Conservation (phyloP, 2,888 invertebrate genomes). For the Aphidius colemani region DNA sequence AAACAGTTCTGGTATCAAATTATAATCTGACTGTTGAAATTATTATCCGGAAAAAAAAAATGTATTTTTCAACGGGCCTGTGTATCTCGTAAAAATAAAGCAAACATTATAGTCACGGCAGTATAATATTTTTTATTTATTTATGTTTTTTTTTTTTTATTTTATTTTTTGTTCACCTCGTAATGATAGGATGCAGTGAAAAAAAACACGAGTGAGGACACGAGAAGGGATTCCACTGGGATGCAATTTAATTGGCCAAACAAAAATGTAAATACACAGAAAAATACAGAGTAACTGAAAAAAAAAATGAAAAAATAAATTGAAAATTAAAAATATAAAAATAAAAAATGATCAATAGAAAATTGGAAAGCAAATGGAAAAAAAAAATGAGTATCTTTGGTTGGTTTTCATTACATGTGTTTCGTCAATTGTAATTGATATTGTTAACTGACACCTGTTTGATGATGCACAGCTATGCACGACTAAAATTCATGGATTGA, state of each 20-base stretch:
- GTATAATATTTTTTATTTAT: too few relatives aligned
- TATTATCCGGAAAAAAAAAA: too few relatives aligned
- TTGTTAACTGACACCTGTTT: constrained; percentile 40
- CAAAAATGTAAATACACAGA: constrained; percentile 2
- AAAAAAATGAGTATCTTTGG: constrained; percentile 30
- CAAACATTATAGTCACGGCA: too few relatives aligned
- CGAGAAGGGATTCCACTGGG: too few relatives aligned
- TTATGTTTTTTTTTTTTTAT: too few relatives aligned
- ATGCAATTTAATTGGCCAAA: background rate
- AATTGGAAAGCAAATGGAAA: background rate
- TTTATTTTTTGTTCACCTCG: too few relatives aligned
- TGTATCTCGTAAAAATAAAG: too few relatives aligned
- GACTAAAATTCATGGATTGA: background rate
- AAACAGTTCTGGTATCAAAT: too few relatives aligned
- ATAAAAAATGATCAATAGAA: background rate
- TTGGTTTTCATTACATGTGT: constrained; percentile 41
- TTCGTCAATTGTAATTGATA: constrained; percentile 48
- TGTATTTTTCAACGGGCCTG: too few relatives aligned
- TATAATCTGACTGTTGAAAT: too few relatives aligned
- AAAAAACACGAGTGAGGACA: too few relatives aligned
- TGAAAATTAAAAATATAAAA: background rate
- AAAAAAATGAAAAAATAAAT: background rate
- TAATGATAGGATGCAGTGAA: too few relatives aligned
- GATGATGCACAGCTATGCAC: constrained; percentile 15
- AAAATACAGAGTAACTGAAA: background rate